Conservation (phyloP, 64 coral and sea anemone species). For the Cladopsammia gracilis region DNA sequence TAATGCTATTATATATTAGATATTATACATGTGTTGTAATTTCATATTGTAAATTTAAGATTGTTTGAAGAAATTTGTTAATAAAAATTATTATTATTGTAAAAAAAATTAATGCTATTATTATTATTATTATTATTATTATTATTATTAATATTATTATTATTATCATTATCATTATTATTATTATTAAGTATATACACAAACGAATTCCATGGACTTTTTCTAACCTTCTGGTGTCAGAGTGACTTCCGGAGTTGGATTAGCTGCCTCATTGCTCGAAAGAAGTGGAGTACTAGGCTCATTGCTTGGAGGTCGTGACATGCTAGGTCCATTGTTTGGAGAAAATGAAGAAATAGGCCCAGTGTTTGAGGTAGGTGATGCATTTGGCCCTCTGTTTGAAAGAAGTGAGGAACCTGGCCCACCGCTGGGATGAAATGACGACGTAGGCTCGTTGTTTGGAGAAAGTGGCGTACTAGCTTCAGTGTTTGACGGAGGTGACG, state of each 20-base stretch:
- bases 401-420: neutral
- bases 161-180: no score
- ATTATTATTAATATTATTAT: no score
- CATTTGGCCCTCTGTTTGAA: neutral
- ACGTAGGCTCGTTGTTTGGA: neutral
- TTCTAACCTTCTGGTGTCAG: constrained; percentile 10
- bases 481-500: neutral
- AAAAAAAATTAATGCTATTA: no score
- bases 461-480: neutral
- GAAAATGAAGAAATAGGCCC: neutral
- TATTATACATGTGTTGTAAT: no score
- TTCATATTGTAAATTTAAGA: no score
- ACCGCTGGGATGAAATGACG: neutral
- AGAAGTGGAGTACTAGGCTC: neutral
- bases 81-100: no score
- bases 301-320: no score
- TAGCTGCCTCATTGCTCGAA: neutral
- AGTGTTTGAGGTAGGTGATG: neutral
- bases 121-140: no score
- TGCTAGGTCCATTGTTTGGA: neutral
- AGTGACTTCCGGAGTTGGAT: neutral
- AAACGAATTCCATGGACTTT: no score
- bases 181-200: no score
- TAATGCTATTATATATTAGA: no score
- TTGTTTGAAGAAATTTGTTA: no score